These are phyloP conservation scores for Bactericera cockerelli DNA, from an alignment of 1,140 invertebrate species.

Conservation along the genomic window DNA sequence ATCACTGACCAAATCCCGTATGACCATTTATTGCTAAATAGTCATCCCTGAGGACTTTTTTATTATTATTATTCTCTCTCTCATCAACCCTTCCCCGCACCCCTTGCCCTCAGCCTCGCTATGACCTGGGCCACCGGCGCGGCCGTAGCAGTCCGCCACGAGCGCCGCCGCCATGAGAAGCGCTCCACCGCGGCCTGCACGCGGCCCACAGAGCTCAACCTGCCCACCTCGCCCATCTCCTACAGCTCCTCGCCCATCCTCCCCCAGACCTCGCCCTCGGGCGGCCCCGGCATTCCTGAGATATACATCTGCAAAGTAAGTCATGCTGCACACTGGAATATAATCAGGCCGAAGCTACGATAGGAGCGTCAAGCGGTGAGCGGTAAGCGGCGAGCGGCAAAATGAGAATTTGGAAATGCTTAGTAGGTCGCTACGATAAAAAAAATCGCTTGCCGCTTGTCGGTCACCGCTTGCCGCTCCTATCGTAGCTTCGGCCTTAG, in stretches of 20 bases:
- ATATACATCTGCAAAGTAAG: conserved; percentile 53
- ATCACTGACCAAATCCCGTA: too few relatives aligned
- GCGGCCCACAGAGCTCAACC: conserved; percentile 25
- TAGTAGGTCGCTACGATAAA: too few relatives aligned
- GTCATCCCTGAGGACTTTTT: too few relatives aligned
- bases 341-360: not conserved
- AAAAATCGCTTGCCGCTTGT: too few relatives aligned
- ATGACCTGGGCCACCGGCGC: conserved; percentile 23
- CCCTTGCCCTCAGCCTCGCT: not conserved
- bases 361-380: too few relatives aligned
- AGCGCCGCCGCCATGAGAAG: conserved; percentile 56
- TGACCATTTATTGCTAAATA: too few relatives aligned
- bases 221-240: not conserved
- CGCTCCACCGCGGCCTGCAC: conserved; percentile 26
- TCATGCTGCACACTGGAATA: not conserved
- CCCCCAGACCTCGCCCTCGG: conserved; percentile 39
- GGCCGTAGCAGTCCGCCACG: conserved; percentile 65
- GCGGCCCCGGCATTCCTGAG: conserved; percentile 37
- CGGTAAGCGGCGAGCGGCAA: too few relatives aligned
- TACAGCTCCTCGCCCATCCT: conserved; percentile 25
- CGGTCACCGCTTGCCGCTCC: too few relatives aligned
- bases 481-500: too few relatives aligned
- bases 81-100: too few relatives aligned
- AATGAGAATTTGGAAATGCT: too few relatives aligned
- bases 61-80: too few relatives aligned